These are phyloP conservation scores for human (Homo sapiens) DNA, from an alignment of 2,113 vertebrate species.

Conservation along the genomic window GRCh38 chr5:59623501-59624000, in stretches of 20 bases:
- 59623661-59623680: background rate
- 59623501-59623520: background rate
- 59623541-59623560: background rate
- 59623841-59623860: background rate
- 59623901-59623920: background rate
- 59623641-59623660: background rate
- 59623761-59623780: background rate
- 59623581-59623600: background rate
- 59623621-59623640: background rate
- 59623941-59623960: background rate
- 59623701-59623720: background rate
- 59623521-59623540: background rate
- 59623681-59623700: background rate
- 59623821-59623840: conserved; percentile 1
- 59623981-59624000: background rate
- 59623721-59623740: background rate
- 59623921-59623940: background rate
- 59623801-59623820: background rate
- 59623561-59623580: background rate
- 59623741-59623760: background rate
- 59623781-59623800: background rate
- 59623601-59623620: background rate
- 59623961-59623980: background rate
- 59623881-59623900: background rate
- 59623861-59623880: background rate